These are phyloP conservation scores for Trigoniulus corallinus DNA, from an alignment of 1,140 invertebrate genomes.

Conservation along the genomic window DNA sequence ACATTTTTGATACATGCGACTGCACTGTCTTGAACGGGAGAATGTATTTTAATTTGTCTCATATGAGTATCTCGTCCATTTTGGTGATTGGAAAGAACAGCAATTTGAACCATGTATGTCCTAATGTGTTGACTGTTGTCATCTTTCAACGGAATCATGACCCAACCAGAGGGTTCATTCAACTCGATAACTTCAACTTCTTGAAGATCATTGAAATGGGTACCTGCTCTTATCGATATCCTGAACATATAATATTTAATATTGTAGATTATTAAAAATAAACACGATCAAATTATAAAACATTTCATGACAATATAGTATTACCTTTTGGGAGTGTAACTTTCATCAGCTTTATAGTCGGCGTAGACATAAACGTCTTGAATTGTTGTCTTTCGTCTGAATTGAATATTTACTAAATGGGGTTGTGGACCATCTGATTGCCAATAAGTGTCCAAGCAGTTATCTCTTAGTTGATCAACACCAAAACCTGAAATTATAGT, in stretches of 20 bases:
- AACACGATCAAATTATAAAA: not conserved
- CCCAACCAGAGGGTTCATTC: conserved; percentile 89
- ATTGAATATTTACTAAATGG: conserved; percentile 95
- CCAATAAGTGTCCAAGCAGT: conserved; percentile 95
- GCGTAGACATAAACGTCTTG: conserved; percentile 92
- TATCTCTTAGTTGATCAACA: conserved; percentile 88
- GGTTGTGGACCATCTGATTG: conserved; percentile 97
- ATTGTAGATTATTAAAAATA: no score
- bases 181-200: conserved; percentile 90
- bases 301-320: no score
- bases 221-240: conserved; percentile 86
- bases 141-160: conserved; percentile 80
- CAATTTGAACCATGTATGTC: conserved; percentile 93
- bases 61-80: conserved; percentile 97
- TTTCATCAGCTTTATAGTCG: conserved; percentile 96
- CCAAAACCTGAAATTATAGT: conserved; percentile 64
- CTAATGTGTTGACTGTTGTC: conserved; percentile 69
- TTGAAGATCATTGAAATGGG: conserved; percentile 94
- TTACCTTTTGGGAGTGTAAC: conserved; percentile 86
- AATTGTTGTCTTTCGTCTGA: conserved; percentile 86
- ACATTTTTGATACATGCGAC: conserved; percentile 51
- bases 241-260: conserved; percentile 32
- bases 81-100: conserved; percentile 95
- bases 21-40: conserved; percentile 63
- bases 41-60: conserved; percentile 90